Base-by-base conservation (phyloP, 2,113 vertebrate species). In the Euleptes europaea region DNA sequence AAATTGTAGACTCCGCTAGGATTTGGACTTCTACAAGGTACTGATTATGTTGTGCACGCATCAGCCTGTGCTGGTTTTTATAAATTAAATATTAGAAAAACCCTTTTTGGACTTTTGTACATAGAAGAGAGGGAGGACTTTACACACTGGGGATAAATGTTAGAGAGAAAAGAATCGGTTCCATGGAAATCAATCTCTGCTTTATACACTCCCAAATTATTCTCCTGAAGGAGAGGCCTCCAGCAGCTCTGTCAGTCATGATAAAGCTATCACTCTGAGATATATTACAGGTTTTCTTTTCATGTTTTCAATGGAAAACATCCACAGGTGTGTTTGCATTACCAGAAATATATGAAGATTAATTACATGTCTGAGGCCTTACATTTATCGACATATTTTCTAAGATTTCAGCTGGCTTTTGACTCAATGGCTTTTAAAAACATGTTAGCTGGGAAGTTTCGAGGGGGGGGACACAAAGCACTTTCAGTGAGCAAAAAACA, bases 311-410 rank as follows among this genome's bases (percentile, higher is more conserved):
- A 89, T 91, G 88, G 92, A 91, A 93, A 94, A 92, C 89, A 93
- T 94, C 94, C 95, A 95, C 94, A 96, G 94, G 95, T 96, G 94
- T 96, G 94, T 94, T 95, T 94, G 92, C 88, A 90, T 93, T 95
- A 90, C 88, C 66, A 74, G 92, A 94, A 93, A 93, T 92, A 90
- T 89, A 96, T 91, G 92, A 94, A 96, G 95, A 97, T 95, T 95
- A 95, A 96, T 94, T 94, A 93, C 84, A 85, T 31, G 82, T 82
- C 91, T 92, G 51, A 92, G 71, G 73, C 23, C 82, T 88, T 79
- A 95, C 94, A 95, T 85, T 89, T 93, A 91, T 84, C 87, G 93
- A 94, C 93, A 82, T 92, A 88, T 94, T 94, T 93, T 93, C 90
- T 90, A 89, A 95, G 87, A 94, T 94, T 93, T 94, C 88, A 95